Percentiles rank a stretch among this genome's conserved stretches.
Conservation (phyloP, 1,140 invertebrate species). For the Cotesia chilonis region DNA sequence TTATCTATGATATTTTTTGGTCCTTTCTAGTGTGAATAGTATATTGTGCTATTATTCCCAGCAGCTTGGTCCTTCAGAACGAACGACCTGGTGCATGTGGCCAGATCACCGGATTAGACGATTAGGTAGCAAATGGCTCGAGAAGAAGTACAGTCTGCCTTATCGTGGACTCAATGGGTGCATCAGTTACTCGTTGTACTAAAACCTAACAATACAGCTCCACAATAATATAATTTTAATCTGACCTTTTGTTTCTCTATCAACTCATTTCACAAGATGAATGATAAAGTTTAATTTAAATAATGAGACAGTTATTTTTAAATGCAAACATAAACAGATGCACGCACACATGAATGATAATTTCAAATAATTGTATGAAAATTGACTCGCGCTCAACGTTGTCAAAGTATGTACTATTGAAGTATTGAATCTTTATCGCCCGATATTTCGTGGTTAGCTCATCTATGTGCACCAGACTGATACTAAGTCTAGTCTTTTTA, state of each 20-base stretch:
- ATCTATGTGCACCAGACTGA: neutral
- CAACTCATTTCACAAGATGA: neutral
- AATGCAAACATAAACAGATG: too few species aligned
- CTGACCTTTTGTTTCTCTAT: neutral
- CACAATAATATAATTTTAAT: conserved; percentile 8
- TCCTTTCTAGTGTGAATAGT: neutral
- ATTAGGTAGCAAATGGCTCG: conserved; percentile 40
- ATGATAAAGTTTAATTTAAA: too few species aligned
- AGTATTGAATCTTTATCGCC: too few species aligned
- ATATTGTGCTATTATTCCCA: neutral
- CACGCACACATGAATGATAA: too few species aligned
- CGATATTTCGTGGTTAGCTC: too few species aligned
- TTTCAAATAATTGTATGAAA: too few species aligned
- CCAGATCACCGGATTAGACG: conserved; percentile 32
- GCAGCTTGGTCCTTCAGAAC: conserved; percentile 22
- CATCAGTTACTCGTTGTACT: conserved; percentile 7
- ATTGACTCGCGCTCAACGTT: too few species aligned
- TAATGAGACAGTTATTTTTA: too few species aligned
- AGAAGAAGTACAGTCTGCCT: conserved; percentile 29
- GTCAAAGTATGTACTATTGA: too few species aligned
- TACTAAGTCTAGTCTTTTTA: conserved; percentile 36
- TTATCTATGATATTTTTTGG: too few species aligned
- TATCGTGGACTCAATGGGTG: conserved; percentile 24
- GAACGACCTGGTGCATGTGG: conserved; percentile 29
- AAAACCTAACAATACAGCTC: neutral